Percentiles rank a stretch among this genome's conserved stretches.
Evolutionary conservation across 2,797 vertebrate genomes (phyloP).

Genomic region (Paguma larvata): DNA sequence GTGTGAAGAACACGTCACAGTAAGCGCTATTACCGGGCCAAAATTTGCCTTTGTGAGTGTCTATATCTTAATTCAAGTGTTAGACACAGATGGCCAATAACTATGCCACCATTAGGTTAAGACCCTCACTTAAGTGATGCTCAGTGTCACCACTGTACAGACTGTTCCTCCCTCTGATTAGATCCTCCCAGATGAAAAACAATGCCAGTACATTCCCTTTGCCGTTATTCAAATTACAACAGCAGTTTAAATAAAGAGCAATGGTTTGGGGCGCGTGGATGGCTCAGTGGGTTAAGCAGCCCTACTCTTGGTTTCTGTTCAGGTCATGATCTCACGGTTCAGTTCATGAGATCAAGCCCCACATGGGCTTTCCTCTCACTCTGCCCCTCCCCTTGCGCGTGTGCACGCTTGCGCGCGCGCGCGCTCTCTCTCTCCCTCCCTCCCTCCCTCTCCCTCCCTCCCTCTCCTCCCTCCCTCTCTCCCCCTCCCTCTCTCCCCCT

Average conservation of each 20-base stretch:
- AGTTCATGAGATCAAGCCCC: too few relatives aligned
- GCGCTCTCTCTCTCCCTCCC: too few relatives aligned
- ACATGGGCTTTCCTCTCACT: too few relatives aligned
- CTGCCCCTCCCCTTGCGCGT: too few relatives aligned
- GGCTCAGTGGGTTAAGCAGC: too few relatives aligned
- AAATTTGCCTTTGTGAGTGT: background rate
- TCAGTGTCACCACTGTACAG: background rate
- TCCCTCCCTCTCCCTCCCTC: too few relatives aligned
- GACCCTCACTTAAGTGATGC: background rate
- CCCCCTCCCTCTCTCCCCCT: too few relatives aligned
- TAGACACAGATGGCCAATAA: background rate
- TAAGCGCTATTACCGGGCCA: background rate
- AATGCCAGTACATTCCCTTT: background rate
- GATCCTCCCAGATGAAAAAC: background rate
- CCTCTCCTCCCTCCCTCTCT: too few relatives aligned
- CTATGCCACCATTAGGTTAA: background rate
- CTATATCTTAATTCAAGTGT: background rate
- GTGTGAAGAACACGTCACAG: background rate
- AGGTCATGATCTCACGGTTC: too few relatives aligned
- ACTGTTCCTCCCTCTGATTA: background rate
- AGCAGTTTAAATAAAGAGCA: background rate
- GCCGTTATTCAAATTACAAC: background rate
- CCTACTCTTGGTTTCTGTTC: too few relatives aligned
- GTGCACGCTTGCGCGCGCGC: too few relatives aligned
- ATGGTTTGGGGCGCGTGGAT: background rate